phyloP scores from a whole-genome alignment of 2,888 invertebrate species.

The Onthophagus sagittarius region DNA sequence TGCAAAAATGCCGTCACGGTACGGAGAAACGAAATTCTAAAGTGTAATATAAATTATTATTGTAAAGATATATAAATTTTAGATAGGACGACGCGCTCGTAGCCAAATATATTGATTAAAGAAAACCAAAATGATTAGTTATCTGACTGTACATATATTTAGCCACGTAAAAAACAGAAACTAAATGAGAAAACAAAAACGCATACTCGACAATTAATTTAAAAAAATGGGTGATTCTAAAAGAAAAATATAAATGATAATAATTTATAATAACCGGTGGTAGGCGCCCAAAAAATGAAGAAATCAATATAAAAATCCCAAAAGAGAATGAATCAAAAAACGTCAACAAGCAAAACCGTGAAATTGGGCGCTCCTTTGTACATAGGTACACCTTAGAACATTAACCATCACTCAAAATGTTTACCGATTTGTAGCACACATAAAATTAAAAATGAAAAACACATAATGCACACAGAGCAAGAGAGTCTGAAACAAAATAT shows the following conservation, averaged over 20 bases:
- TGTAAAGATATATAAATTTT: conserved; percentile 43
- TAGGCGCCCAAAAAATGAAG: conserved; percentile 1
- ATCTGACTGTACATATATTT: conserved; percentile 43
- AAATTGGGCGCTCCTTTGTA: conserved; percentile 35
- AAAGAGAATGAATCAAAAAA: conserved; percentile 5
- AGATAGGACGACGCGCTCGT: conserved; percentile 46
- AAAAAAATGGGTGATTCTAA: conserved; percentile 1
- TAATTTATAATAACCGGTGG: background rate
- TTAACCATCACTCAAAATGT: conserved; percentile 41
- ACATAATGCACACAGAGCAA: conserved; percentile 41
- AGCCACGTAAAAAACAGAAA: conserved; percentile 33
- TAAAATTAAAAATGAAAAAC: conserved; percentile 1
- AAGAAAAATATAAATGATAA: background rate
- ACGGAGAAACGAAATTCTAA: conserved; percentile 51
- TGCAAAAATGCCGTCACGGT: conserved; percentile 24
- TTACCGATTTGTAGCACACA: conserved; percentile 44
- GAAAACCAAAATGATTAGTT: conserved; percentile 17
- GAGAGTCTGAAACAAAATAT: conserved; percentile 35
- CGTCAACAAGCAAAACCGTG: background rate
- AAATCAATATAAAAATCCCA: background rate
- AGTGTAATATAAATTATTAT: conserved; percentile 47
- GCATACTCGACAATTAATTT: conserved; percentile 31
- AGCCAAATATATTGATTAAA: conserved; percentile 35
- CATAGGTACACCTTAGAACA: conserved; percentile 36
- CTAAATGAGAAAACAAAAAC: conserved; percentile 18